Evolutionary conservation across 2,797 vertebrate species (phyloP).

Genomic region (Gila robusta): DNA sequence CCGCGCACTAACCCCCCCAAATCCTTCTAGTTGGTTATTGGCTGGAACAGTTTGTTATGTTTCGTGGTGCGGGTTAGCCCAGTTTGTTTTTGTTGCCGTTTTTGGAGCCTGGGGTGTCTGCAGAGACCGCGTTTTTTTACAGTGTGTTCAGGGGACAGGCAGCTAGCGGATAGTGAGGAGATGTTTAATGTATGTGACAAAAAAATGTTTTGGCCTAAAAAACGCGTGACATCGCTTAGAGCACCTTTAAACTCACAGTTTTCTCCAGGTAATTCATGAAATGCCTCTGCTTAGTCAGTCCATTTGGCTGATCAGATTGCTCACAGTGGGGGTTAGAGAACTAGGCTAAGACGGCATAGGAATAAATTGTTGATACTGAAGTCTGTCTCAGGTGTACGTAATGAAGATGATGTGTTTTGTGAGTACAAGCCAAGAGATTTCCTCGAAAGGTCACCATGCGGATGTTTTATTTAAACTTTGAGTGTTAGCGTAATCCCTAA

Average conservation of each 20-base stretch:
- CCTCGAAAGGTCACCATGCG: slow-evolving; percentile 2
- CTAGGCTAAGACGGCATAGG: slow-evolving; percentile 13
- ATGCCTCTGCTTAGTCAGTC: slow-evolving; percentile 9
- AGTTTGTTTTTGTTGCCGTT: too few relatives aligned
- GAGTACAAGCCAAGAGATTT: not conserved
- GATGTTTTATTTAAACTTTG: slow-evolving; percentile 52
- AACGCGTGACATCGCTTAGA: too few relatives aligned
- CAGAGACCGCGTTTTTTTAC: too few relatives aligned
- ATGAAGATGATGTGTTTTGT: not conserved
- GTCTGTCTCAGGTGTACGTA: slow-evolving; percentile 5
- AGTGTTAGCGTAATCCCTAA: slow-evolving; percentile 56
- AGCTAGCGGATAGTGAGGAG: too few relatives aligned
- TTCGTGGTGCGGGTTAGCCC: too few relatives aligned
- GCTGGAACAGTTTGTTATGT: too few relatives aligned
- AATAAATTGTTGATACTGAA: slow-evolving; percentile 33
- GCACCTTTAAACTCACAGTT: not conserved
- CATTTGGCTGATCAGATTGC: slow-evolving; percentile 43
- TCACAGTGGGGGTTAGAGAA: slow-evolving; percentile 19
- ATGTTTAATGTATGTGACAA: too few relatives aligned
- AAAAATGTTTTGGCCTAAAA: too few relatives aligned
- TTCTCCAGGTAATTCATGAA: not conserved
- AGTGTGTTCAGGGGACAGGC: too few relatives aligned
- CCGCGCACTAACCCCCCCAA: too few relatives aligned
- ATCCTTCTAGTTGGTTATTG: too few relatives aligned
- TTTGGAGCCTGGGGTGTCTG: too few relatives aligned